These are phyloP conservation scores for Cyprinodon tularosa DNA, from an alignment of 2,113 vertebrate species.

Conservation along the genomic window DNA sequence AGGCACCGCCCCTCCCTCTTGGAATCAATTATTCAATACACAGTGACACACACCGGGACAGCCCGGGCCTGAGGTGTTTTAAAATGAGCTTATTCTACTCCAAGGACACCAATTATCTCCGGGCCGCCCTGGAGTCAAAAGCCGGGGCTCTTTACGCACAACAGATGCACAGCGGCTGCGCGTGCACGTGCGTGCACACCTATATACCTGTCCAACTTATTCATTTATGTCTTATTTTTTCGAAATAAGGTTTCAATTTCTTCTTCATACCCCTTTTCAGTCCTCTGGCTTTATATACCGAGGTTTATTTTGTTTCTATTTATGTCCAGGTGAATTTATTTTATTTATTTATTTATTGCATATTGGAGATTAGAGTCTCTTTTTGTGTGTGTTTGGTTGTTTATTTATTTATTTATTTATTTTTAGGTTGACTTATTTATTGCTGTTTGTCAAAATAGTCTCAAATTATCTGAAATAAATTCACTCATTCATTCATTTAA, in stretches of 20 bases:
- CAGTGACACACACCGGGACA: constrained; percentile 86
- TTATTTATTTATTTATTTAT: too few species aligned
- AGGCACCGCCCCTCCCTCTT: constrained; percentile 88
- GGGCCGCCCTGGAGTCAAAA: constrained; percentile 91
- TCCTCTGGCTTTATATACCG: too few species aligned
- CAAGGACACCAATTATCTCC: constrained; percentile 98
- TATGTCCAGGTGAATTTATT: too few species aligned
- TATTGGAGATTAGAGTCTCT: too few species aligned
- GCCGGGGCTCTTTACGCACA: constrained; percentile 80
- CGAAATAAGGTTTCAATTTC: neutral
- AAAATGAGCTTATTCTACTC: constrained; percentile 96
- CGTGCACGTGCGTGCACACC: constrained; percentile 34
- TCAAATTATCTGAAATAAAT: too few species aligned
- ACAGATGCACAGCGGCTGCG: constrained; percentile 83
- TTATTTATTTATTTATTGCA: too few species aligned
- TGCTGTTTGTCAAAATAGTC: too few species aligned
- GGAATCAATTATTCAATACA: constrained; percentile 99
- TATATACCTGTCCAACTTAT: neutral
- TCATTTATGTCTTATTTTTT: neutral
- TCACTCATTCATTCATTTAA: too few species aligned
- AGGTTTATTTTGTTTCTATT: neutral
- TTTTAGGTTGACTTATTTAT: too few species aligned
- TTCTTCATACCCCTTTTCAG: too few species aligned
- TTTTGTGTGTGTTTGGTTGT: too few species aligned
- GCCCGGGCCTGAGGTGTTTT: constrained; percentile 91